phyloP scores from a whole-genome alignment of 2,797 vertebrate genomes.

The Loris lydekkerianus region DNA sequence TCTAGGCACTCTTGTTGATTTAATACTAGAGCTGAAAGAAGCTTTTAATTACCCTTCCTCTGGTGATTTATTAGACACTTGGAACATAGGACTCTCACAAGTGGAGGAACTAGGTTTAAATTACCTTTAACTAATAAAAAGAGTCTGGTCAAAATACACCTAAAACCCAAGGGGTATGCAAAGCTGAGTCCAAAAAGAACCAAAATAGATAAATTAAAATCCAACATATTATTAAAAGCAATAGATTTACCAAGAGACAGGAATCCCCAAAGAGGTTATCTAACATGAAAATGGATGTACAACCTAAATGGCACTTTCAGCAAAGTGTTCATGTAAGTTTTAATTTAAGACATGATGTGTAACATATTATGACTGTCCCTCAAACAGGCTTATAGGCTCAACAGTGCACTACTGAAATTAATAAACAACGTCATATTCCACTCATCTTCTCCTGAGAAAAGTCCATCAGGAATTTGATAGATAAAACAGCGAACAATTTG shows the following conservation, averaged over 20 bases:
- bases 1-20: constrained; percentile 78
- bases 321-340: constrained; percentile 36
- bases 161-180: neutral
- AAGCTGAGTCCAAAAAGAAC: neutral
- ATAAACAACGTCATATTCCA: constrained; percentile 54
- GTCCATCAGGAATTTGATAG: constrained; percentile 47
- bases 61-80: constrained; percentile 66
- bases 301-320: neutral
- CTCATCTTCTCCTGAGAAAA: constrained; percentile 74
- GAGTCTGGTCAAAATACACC: constrained; percentile 4
- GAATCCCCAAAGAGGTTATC: constrained; percentile 47
- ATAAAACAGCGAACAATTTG: constrained; percentile 73
- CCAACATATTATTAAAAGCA: constrained; percentile 24
- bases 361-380: constrained; percentile 19
- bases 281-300: constrained; percentile 52
- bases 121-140: constrained; percentile 57
- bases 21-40: constrained; percentile 71
- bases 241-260: constrained; percentile 26
- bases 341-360: constrained; percentile 50
- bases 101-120: constrained; percentile 68
- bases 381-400: constrained; percentile 64
- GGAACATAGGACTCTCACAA: constrained; percentile 41
- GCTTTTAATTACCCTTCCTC: constrained; percentile 84
- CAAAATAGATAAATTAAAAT: neutral
- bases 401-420: constrained; percentile 58